These are phyloP conservation scores for Coregonus ussuriensis DNA, from an alignment of 2,797 vertebrate species.

Conservation along the genomic window DNA sequence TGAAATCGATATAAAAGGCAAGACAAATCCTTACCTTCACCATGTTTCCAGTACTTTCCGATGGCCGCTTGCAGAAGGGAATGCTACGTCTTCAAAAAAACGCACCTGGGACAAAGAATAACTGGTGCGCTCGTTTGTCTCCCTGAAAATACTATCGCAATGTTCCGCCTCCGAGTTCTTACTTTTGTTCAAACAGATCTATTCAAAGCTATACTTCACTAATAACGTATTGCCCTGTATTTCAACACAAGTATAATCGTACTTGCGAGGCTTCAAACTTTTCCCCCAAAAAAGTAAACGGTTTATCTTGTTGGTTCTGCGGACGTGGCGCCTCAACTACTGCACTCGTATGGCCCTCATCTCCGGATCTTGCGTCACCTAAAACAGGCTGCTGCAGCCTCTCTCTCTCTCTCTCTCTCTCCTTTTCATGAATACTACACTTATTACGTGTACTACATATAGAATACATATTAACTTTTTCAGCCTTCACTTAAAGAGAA, in stretches of 20 bases:
- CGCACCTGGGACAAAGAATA: constrained; percentile 55
- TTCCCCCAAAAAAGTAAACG: neutral
- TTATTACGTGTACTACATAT: neutral
- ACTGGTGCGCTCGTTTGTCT: constrained; percentile 1
- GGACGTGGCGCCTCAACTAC: constrained; percentile 73
- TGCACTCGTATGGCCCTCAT: neutral
- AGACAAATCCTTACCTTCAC: constrained; percentile 70
- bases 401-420: neutral
- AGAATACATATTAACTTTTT: neutral
- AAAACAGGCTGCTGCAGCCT: constrained; percentile 11
- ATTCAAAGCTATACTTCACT: neutral
- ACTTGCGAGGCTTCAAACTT: neutral
- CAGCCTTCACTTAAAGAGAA: neutral
- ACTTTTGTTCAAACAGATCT: neutral
- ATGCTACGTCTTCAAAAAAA: constrained; percentile 27
- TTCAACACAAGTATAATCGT: neutral
- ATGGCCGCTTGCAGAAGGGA: constrained; percentile 1
- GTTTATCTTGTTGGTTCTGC: constrained; percentile 55
- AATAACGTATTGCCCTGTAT: neutral
- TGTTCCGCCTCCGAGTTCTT: neutral
- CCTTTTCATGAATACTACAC: neutral
- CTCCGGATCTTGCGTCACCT: constrained; percentile 54
- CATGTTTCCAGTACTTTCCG: constrained; percentile 52
- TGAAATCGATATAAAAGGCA: neutral
- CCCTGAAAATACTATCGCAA: constrained; percentile 3